A percentile compares a stretch with the other conserved stretches of the same genome.
Conservation (phyloP, 2,113 vertebrate species). For the Gymnorhina tibicen region DNA sequence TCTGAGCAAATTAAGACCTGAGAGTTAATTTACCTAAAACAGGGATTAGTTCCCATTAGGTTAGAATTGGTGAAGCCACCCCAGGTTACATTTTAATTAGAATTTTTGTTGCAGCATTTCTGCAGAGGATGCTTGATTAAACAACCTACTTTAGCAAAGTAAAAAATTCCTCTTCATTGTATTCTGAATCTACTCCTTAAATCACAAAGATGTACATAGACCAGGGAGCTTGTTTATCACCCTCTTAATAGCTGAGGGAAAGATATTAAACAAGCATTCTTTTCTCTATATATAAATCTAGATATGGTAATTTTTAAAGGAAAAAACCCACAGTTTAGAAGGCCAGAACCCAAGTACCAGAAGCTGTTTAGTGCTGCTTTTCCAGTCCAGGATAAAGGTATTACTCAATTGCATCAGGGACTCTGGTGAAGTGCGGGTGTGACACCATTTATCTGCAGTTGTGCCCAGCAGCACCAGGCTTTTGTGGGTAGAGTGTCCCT, state of each 20-base stretch:
- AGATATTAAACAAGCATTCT: not conserved
- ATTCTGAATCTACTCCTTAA: not conserved
- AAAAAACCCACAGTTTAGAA: not conserved
- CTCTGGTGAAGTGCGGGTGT: not conserved
- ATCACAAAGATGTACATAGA: not conserved
- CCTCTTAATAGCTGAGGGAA: not conserved
- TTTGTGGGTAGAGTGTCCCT: not conserved
- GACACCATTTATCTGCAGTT: not conserved
- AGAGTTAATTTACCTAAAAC: constrained; percentile 21
- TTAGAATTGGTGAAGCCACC: not conserved
- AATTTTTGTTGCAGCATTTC: not conserved
- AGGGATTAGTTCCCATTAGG: not conserved
- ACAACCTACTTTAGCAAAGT: not conserved
- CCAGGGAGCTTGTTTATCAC: not conserved
- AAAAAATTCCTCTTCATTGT: not conserved
- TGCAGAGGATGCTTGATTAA: not conserved
- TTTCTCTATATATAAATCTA: not conserved
- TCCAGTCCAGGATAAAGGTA: not conserved
- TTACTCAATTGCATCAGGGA: not conserved
- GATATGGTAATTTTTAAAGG: not conserved
- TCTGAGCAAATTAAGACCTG: constrained; percentile 8
- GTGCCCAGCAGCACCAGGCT: not conserved
- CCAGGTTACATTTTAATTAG: constrained; percentile 40
- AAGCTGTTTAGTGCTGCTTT: not conserved
- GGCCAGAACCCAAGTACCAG: not conserved